Evolutionary conservation across 2,797 vertebrate species (phyloP), one percentile per base, ranked within the genome.

Genomic region (Chiroxiphia lanceolata): DNA sequence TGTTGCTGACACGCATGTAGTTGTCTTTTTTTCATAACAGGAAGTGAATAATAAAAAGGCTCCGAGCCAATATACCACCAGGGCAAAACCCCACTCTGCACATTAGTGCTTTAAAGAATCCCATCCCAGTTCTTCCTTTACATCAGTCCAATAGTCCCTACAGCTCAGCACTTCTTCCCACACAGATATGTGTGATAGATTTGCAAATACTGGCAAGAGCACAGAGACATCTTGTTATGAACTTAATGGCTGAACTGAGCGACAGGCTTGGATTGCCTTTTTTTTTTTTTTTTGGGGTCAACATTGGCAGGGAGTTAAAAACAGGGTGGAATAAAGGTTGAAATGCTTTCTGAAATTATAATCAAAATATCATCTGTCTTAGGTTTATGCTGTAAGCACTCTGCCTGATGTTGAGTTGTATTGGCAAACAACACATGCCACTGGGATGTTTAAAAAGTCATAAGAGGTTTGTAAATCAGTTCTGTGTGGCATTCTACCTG

Each of bases 381-480:
- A 91, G 36, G 50, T 76, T 95, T 92, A 42, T 61, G 53, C 45
- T 53, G 40, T 75, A 85, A 95, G 60, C 13, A 1, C 40, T 93
- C 72, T 91, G 75, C 75, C 81, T 90, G 93, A 90, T 94, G 91
- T 78, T 89, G 59, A 59, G 70, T 75, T 84, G 75, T 86, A 77
- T 34, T 95, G 87, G 87, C 82, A 95, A 91, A 81, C 45, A 89
- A 40, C 54, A 47, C 33, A 80, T 75, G 56, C 74, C 70, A 76
- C 59, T 93, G 92, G 89, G 94, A 79, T 79, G 68, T 85, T 91
- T 90, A 74, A 87, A 90, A 90, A 91, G 51, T 94, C 94, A 13
- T 84, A 60, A 84, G 95, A 90, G 88, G 60, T 89, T 95, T 96
- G 92, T 90, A 94, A 90, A 89, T 93, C 65, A 79, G 91, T 74